Evolutionary conservation across 2,113 vertebrate genomes (phyloP).

Genomic region (Macquaria ambigua): DNA sequence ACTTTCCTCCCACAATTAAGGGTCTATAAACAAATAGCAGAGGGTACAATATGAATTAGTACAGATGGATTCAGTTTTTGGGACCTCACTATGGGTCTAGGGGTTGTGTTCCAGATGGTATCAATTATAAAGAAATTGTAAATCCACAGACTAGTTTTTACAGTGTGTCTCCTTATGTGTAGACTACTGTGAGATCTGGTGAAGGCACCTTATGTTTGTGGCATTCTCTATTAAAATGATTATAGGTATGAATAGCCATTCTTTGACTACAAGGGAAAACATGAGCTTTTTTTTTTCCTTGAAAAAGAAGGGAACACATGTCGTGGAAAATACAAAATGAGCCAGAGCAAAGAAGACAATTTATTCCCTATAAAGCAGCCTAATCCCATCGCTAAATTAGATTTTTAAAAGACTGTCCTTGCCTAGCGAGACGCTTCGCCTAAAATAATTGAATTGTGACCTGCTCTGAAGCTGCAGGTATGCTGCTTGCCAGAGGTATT

Average conservation of each 20-base stretch:
- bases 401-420: slow-evolving; percentile 39
- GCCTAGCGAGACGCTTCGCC: slow-evolving; percentile 22
- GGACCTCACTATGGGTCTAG: background rate
- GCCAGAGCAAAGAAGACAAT: slow-evolving; percentile 39
- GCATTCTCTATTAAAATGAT: background rate
- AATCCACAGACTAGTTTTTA: background rate
- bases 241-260: background rate
- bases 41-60: background rate
- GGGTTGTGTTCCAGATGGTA: slow-evolving; percentile 32
- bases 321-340: slow-evolving; percentile 8
- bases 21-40: slow-evolving; percentile 4
- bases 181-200: background rate
- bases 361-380: slow-evolving; percentile 44
- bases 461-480: slow-evolving; percentile 45
- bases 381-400: slow-evolving; percentile 47
- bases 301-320: background rate
- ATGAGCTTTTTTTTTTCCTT: background rate
- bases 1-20: background rate
- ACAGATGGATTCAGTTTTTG: slow-evolving; percentile 38
- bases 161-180: background rate
- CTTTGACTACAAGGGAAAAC: background rate
- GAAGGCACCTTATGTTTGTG: background rate
- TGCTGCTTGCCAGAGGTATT: slow-evolving; percentile 43
- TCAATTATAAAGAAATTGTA: slow-evolving; percentile 27
- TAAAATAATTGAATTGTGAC: slow-evolving; percentile 70